A percentile compares a stretch with the other conserved stretches of the same genome.
phyloP scores from a whole-genome alignment of 2,113 vertebrate genomes.

The Neodontobutis hainanensis region DNA sequence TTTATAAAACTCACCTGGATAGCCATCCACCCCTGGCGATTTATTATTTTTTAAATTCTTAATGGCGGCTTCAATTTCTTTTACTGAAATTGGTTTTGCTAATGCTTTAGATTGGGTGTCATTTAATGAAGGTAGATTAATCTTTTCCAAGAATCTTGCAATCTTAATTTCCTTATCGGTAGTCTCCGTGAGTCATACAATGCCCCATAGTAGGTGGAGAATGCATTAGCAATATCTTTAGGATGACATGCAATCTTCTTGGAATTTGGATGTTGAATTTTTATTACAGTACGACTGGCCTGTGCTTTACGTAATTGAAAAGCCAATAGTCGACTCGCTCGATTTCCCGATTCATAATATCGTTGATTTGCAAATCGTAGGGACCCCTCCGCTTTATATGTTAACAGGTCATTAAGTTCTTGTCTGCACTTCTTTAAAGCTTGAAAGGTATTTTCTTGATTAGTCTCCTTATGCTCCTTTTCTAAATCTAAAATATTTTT shows the following conservation, averaged over 20 bases:
- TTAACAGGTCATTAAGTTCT: neutral
- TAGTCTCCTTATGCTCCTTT: neutral
- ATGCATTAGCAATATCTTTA: neutral
- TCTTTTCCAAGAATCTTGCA: too few species aligned
- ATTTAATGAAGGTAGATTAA: too few species aligned
- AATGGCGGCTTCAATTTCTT: too few species aligned
- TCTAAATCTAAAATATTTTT: neutral
- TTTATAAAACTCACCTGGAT: too few species aligned
- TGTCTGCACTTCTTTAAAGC: neutral
- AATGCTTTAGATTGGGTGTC: neutral
- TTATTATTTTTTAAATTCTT: too few species aligned
- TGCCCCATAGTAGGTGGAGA: too few species aligned
- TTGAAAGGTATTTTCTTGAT: neutral
- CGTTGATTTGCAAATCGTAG: neutral
- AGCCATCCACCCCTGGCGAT: too few species aligned
- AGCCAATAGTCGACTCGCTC: neutral
- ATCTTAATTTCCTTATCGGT: too few species aligned
- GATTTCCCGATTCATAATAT: slow-evolving; percentile 22
- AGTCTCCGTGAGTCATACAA: too few species aligned
- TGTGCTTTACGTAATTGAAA: neutral
- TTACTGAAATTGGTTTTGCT: neutral
- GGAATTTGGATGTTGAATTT: neutral
- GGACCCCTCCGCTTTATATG: slow-evolving; percentile 17
- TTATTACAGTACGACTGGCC: neutral
- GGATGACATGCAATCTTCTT: neutral